A percentile compares a stretch with the other conserved stretches of the same genome.
Conservation (phyloP, 2,888 invertebrate species). For the Hypena proboscidalis region DNA sequence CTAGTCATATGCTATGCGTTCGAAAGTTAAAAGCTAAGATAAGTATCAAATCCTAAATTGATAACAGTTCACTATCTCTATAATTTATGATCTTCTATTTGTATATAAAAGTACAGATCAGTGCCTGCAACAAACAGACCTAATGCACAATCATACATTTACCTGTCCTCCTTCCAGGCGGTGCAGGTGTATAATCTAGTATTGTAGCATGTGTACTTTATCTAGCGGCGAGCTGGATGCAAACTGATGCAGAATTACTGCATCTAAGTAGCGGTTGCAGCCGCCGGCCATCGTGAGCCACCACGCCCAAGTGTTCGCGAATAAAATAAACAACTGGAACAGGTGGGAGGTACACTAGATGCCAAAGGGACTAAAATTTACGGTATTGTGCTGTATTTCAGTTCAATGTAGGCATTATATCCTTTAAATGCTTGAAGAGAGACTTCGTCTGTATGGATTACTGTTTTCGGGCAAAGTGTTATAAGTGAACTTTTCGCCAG, state of each 20-base stretch:
- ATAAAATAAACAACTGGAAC: slow-evolving; percentile 51
- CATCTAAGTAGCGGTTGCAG: slow-evolving; percentile 56
- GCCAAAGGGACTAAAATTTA: no score
- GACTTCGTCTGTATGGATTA: no score
- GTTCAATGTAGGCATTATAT: no score
- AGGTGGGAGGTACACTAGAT: slow-evolving; percentile 31
- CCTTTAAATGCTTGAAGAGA: no score
- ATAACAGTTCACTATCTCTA: no score
- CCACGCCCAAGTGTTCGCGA: slow-evolving; percentile 59
- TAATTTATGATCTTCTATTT: no score
- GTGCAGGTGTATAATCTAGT: slow-evolving; percentile 38
- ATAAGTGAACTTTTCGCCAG: no score
- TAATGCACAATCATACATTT: neutral
- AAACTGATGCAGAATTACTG: slow-evolving; percentile 45
- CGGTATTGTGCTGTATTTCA: no score
- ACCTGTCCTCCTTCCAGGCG: slow-evolving; percentile 26
- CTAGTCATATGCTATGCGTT: no score
- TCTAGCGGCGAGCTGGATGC: slow-evolving; percentile 29
- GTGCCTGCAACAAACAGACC: neutral
- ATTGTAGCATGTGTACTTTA: slow-evolving; percentile 26
- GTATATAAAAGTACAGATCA: neutral
- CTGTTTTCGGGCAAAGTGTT: no score
- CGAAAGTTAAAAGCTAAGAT: no score
- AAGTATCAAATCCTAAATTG: no score
- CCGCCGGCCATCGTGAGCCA: slow-evolving; percentile 64